These are phyloP conservation scores for Esperia sulphurella DNA, from an alignment of 2,888 invertebrate species.

Conservation along the genomic window DNA sequence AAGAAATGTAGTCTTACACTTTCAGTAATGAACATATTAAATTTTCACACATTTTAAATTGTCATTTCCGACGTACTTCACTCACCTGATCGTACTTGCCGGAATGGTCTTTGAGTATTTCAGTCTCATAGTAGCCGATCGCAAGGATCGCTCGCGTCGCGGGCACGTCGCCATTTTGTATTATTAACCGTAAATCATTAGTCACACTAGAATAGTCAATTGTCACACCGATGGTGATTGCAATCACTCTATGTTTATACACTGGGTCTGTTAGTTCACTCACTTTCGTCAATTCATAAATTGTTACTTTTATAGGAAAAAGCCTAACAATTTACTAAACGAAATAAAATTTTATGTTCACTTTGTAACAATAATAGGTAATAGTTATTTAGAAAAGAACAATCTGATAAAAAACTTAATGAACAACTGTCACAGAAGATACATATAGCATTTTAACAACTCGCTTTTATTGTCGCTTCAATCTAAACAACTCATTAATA, in stretches of 20 bases:
- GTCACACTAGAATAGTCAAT: constrained; percentile 6
- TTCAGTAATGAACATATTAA: too few species aligned
- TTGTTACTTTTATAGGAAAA: constrained; percentile 9
- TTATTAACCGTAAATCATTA: constrained; percentile 7
- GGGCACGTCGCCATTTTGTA: constrained; percentile 62
- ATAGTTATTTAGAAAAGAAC: too few species aligned
- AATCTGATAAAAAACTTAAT: too few species aligned
- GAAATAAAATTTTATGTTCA: neutral
- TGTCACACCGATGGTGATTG: constrained; percentile 1
- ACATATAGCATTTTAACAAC: too few species aligned
- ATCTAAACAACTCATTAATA: too few species aligned
- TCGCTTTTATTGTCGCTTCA: too few species aligned
- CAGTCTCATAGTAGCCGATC: constrained; percentile 56
- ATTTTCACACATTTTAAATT: neutral
- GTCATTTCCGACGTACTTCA: neutral
- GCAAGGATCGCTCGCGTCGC: constrained; percentile 42
- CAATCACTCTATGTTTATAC: constrained; percentile 1
- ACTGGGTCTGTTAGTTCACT: neutral
- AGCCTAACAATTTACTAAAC: constrained; percentile 7
- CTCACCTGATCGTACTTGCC: constrained; percentile 62
- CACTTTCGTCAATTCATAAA: constrained; percentile 5
- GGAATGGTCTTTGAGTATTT: constrained; percentile 71
- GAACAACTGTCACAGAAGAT: too few species aligned
- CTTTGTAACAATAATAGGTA: too few species aligned
- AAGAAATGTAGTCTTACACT: too few species aligned